Conservation (phyloP, 2,113 vertebrate species). For the Ceyx melanurus region DNA sequence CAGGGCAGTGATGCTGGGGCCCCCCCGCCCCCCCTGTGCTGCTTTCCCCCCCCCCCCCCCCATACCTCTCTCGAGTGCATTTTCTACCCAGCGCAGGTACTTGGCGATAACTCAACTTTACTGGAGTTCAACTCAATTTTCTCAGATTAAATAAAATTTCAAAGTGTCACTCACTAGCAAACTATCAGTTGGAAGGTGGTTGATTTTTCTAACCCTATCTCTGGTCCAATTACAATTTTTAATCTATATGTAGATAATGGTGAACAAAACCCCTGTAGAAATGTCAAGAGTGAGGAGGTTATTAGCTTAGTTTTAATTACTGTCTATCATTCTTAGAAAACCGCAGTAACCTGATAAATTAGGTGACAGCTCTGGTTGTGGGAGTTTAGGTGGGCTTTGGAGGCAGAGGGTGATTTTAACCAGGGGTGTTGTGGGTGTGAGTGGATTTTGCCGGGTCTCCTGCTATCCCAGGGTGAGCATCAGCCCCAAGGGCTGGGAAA, state of each 20-base stretch:
- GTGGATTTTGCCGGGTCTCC: neutral
- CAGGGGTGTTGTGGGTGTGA: neutral
- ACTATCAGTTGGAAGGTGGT: slow-evolving; percentile 79
- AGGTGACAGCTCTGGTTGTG: slow-evolving; percentile 51
- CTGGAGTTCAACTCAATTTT: slow-evolving; percentile 89
- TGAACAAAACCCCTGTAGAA: slow-evolving; percentile 91
- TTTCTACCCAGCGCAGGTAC: slow-evolving; percentile 44
- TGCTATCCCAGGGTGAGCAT: neutral
- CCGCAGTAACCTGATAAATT: slow-evolving; percentile 73
- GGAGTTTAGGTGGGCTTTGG: slow-evolving; percentile 35
- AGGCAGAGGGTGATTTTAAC: neutral
- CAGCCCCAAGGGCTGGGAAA: fast-evolving
- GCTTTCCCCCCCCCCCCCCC: neutral
- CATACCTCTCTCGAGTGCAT: neutral
- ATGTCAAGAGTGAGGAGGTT: slow-evolving; percentile 95
- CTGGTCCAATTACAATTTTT: slow-evolving; percentile 94
- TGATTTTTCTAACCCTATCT: slow-evolving; percentile 89
- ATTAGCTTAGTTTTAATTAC: slow-evolving; percentile 98
- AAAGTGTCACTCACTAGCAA: slow-evolving; percentile 86
- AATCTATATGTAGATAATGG: slow-evolving; percentile 99
- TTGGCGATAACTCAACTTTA: slow-evolving; percentile 75
- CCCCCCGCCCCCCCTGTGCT: fast-evolving
- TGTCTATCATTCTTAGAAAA: slow-evolving; percentile 88
- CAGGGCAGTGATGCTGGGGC: neutral
- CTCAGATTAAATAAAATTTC: slow-evolving; percentile 89